phyloP scores from a whole-genome alignment of 2,888 invertebrate genomes.

The Fabriciana adippe region DNA sequence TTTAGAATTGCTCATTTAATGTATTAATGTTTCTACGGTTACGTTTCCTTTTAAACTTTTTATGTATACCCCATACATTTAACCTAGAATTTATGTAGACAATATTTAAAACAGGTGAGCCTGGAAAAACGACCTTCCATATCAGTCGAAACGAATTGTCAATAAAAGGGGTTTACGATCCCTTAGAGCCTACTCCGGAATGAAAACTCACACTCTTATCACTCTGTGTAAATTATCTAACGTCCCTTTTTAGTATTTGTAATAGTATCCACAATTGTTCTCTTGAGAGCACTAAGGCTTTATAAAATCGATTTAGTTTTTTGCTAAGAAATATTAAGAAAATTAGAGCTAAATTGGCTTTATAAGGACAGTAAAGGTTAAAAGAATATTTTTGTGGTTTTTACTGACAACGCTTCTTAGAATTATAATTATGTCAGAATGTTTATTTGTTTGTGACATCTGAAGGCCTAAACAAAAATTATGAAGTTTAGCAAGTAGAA shows the following conservation, averaged over 20 bases:
- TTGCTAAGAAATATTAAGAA: no score
- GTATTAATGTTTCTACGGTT: no score
- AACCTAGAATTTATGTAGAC: conserved; percentile 8
- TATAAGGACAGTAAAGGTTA: no score
- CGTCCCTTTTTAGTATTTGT: conserved; percentile 23
- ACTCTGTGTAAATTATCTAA: conserved; percentile 29
- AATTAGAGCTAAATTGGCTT: no score
- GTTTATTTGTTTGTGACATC: no score
- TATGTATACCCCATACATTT: background rate
- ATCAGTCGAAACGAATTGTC: conserved; percentile 54
- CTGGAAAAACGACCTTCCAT: conserved; percentile 47
- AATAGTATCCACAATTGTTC: conserved; percentile 15
- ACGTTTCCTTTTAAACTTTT: background rate
- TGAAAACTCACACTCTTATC: conserved; percentile 42
- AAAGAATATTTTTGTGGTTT: no score
- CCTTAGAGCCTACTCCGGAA: conserved; percentile 36
- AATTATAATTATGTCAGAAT: no score
- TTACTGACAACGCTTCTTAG: no score
- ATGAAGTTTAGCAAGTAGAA: no score
- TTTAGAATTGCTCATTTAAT: no score
- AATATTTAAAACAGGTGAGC: conserved; percentile 43
- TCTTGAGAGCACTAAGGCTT: background rate
- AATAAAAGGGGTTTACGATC: conserved; percentile 49
- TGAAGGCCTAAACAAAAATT: no score
- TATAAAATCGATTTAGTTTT: background rate